A percentile compares a stretch with the other conserved stretches of the same genome.
phyloP scores from a whole-genome alignment of 2,113 vertebrate species.

The Cheirogaleus medius region DNA sequence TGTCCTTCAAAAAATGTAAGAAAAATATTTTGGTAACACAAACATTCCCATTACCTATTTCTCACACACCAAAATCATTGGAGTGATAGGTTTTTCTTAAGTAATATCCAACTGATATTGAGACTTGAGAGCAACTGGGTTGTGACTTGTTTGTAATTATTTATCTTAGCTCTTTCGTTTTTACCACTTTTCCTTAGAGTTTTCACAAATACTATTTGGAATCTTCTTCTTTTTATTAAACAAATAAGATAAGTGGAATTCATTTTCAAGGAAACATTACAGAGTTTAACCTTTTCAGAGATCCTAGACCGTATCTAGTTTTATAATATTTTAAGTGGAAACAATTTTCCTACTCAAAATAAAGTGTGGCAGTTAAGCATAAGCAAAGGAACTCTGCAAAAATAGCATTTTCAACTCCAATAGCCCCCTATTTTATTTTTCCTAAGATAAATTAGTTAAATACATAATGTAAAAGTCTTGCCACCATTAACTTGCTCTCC shows the following conservation, averaged over 20 bases:
- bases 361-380: neutral
- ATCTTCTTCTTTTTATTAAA: neutral
- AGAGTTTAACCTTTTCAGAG: neutral
- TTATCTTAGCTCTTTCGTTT: neutral
- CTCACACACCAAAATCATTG: neutral
- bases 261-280: slow-evolving; percentile 8
- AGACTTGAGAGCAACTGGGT: neutral
- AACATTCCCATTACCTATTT: neutral
- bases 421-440: neutral
- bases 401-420: neutral
- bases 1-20: neutral
- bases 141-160: neutral
- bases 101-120: neutral
- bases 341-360: neutral
- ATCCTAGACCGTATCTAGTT: neutral
- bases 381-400: neutral
- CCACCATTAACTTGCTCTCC: neutral
- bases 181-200: neutral
- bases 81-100: neutral
- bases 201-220: neutral
- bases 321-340: neutral
- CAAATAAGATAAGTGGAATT: neutral
- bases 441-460: neutral
- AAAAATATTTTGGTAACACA: neutral
- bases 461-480: neutral